Evolutionary conservation across 2,888 invertebrate species (phyloP).

Genomic region (Mesorhabditis belari): DNA sequence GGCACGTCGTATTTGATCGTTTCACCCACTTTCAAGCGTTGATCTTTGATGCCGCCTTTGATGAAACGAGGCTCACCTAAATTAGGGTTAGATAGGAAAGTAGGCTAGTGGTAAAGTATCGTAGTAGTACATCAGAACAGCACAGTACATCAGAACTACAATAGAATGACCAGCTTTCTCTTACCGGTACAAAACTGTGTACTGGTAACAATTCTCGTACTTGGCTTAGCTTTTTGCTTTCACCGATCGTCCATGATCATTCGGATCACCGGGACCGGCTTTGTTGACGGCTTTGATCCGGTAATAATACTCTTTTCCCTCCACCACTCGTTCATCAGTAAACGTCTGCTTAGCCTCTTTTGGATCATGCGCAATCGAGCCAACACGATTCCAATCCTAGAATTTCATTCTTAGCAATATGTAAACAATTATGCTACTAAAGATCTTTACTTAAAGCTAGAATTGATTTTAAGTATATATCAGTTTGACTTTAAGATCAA

Average conservation of each 20-base stretch:
- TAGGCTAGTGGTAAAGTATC: too few relatives aligned
- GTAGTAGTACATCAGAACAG: too few relatives aligned
- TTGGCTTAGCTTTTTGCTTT: slow-evolving; percentile 26
- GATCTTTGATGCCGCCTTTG: slow-evolving; percentile 78
- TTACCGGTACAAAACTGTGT: too few relatives aligned
- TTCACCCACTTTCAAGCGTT: slow-evolving; percentile 92
- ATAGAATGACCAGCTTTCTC: too few relatives aligned
- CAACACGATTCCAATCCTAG: slow-evolving; percentile 50
- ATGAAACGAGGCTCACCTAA: slow-evolving; percentile 66
- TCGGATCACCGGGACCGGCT: slow-evolving; percentile 77
- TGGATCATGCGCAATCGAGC: slow-evolving; percentile 33
- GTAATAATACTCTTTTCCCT: slow-evolving; percentile 54
- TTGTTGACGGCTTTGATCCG: slow-evolving; percentile 73
- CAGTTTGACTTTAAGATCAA: too few relatives aligned
- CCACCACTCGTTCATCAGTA: slow-evolving; percentile 52
- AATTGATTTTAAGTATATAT: too few relatives aligned
- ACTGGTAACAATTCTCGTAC: neutral
- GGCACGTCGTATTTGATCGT: slow-evolving; percentile 85
- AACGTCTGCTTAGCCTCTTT: slow-evolving; percentile 25
- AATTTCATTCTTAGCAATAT: too few relatives aligned
- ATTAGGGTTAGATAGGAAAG: too few relatives aligned
- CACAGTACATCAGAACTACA: too few relatives aligned
- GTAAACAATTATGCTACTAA: too few relatives aligned
- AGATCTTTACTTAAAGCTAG: too few relatives aligned
- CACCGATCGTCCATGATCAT: slow-evolving; percentile 74